Base-by-base conservation (phyloP, 1,140 invertebrate genomes). In the Littorina saxatilis region DNA sequence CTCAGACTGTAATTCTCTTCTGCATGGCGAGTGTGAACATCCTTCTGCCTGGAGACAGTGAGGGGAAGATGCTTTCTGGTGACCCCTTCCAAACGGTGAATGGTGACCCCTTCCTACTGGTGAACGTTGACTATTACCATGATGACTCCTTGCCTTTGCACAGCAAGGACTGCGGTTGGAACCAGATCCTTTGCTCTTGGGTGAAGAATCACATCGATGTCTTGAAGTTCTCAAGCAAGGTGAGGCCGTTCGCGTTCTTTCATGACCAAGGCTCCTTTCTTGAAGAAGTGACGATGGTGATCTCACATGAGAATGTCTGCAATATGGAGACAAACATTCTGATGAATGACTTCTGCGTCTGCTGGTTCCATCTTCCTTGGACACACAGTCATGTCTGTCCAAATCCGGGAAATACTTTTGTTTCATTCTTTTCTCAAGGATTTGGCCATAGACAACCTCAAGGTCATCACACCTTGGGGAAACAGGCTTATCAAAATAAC, bases 331-430 rank as follows among this genome's bases (percentile, higher is more conserved):
- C 13, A 39, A 3, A 68, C 35, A 17, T 7, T 68, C 66, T 32
- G 5, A 23, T 39, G 35, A 68, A 23, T 35, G 37, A 32, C 39
- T 37, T 20, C 3, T 17, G 39, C 23, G 0, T 23, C 35, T 5
- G 4, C 7, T 17, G 15, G 0, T 20, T 13, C 35, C 7, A 15
- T 15, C 35, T 40, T 32, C 39, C 17, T 39, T 35, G 3, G 35
- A 23, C 66, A 20, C 23, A 7, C 35, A 1, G 20, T 13, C 2
- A 27, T 68, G 13, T 3, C n/a, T 47, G 3, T 37, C 55, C 55
- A 78, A 66, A 27, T 66, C 58, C 15, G 58, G 76, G 32, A 78
- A 78, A 58, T 78, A 78, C 76, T 43, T 78, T 20, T 78, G 35
- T 43, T 29, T 61, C 76, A 78, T 78, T 17, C n/a, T 78, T 37